These are phyloP conservation scores for Tiphia femorata DNA, from an alignment of 2,888 invertebrate species.

Conservation along the genomic window DNA sequence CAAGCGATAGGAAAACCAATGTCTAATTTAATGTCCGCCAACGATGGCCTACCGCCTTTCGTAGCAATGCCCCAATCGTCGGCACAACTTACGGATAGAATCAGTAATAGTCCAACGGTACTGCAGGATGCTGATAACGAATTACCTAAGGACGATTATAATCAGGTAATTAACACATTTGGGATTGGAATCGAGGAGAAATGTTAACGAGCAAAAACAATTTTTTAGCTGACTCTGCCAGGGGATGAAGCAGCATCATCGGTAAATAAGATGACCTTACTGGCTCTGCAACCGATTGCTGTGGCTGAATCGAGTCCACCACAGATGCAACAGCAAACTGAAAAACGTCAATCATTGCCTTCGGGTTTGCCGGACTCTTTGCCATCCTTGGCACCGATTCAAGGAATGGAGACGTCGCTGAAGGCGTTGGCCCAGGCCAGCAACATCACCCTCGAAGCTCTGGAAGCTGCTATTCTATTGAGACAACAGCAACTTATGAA, in stretches of 20 bases:
- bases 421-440: conserved; percentile 77
- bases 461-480: conserved; percentile 81
- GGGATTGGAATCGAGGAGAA: too few relatives aligned
- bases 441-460: conserved; percentile 83
- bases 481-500: conserved; percentile 79
- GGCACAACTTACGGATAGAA: conserved; percentile 60
- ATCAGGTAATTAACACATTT: conserved; percentile 44
- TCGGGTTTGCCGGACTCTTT: conserved; percentile 30
- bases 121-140: conserved; percentile 61
- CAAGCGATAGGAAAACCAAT: conserved; percentile 14
- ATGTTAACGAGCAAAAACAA: background rate
- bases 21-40: conserved; percentile 18
- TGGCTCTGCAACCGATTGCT: conserved; percentile 56
- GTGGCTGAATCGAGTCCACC: conserved; percentile 40
- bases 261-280: conserved; percentile 60
- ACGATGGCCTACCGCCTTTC: conserved; percentile 57
- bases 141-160: conserved; percentile 60
- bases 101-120: conserved; percentile 57
- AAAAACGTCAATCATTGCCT: conserved; percentile 45
- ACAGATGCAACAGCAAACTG: conserved; percentile 44
- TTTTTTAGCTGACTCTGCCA: conserved; percentile 56
- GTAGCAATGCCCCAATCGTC: conserved; percentile 62
- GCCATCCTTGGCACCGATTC: conserved; percentile 57
- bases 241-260: conserved; percentile 58
- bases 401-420: conserved; percentile 70